Evolutionary conservation across 2,113 vertebrate species (phyloP).

Genomic region (Oreochromis spilurus): DNA sequence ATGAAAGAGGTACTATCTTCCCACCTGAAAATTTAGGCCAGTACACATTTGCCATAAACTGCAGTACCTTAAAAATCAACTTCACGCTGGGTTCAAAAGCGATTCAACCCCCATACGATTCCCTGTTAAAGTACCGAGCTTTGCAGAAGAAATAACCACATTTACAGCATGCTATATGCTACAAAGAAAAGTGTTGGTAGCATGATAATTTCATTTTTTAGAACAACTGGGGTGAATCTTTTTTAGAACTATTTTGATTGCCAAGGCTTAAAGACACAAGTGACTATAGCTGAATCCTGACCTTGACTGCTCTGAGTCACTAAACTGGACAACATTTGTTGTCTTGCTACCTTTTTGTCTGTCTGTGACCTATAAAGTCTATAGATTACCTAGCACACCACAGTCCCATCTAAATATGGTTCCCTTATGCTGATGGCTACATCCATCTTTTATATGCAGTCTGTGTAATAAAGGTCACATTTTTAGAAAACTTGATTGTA

Average conservation of each 20-base stretch:
- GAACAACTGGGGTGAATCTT: background rate
- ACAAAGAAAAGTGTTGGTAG: rapidly evolving
- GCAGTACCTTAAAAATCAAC: background rate
- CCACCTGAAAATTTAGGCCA: rapidly evolving
- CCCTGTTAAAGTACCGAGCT: rapidly evolving
- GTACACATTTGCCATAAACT: background rate
- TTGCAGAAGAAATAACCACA: background rate
- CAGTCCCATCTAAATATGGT: background rate
- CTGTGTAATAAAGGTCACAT: background rate
- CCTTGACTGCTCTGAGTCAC: background rate
- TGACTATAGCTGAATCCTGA: background rate
- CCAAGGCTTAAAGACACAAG: background rate
- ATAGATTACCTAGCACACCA: background rate
- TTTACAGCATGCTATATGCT: background rate
- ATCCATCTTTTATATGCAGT: background rate
- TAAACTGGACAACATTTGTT: background rate
- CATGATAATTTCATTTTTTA: background rate
- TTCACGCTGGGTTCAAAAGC: background rate
- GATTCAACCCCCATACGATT: background rate
- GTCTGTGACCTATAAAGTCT: background rate
- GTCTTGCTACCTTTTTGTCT: background rate
- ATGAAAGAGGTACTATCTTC: background rate
- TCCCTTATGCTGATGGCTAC: background rate
- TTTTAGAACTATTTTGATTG: background rate
- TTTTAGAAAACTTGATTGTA: background rate